Evolutionary conservation across 2,888 invertebrate genomes (phyloP).

Genomic region (Coleophora flavipennella): DNA sequence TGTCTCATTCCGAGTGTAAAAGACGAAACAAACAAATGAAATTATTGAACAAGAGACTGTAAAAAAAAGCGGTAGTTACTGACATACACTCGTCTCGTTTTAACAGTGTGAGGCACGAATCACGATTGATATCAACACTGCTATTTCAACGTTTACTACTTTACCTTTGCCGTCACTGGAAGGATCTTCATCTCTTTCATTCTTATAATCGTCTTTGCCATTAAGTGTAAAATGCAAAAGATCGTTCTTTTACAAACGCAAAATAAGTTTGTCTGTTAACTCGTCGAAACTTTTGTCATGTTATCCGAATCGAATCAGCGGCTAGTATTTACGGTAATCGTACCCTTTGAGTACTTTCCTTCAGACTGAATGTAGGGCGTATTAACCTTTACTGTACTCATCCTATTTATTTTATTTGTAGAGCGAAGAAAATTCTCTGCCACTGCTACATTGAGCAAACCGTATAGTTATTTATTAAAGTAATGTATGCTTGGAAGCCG

Average conservation of each 20-base stretch:
- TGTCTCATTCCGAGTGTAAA: too few relatives aligned
- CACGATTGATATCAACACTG: conserved; percentile 42
- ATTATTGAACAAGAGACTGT: too few relatives aligned
- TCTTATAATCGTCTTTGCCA: neutral
- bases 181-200: conserved; percentile 5
- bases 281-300: conserved; percentile 54
- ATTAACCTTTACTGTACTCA: neutral
- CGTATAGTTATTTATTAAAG: too few relatives aligned
- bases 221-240: conserved; percentile 5
- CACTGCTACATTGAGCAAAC: too few relatives aligned
- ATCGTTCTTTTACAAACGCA: neutral
- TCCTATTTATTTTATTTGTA: neutral
- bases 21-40: too few relatives aligned
- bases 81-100: conserved; percentile 20
- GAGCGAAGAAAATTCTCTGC: too few relatives aligned
- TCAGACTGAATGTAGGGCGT: neutral
- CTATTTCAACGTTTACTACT: neutral
- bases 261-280: conserved; percentile 15
- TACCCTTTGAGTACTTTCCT: conserved; percentile 18
- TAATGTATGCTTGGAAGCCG: too few relatives aligned
- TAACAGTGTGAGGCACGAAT: conserved; percentile 42
- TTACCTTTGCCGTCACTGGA: neutral
- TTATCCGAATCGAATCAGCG: conserved; percentile 51
- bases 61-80: too few relatives aligned
- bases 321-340: conserved; percentile 58